Evolutionary conservation across 2,888 invertebrate genomes (phyloP).

Genomic region (Andrena trimmerana): DNA sequence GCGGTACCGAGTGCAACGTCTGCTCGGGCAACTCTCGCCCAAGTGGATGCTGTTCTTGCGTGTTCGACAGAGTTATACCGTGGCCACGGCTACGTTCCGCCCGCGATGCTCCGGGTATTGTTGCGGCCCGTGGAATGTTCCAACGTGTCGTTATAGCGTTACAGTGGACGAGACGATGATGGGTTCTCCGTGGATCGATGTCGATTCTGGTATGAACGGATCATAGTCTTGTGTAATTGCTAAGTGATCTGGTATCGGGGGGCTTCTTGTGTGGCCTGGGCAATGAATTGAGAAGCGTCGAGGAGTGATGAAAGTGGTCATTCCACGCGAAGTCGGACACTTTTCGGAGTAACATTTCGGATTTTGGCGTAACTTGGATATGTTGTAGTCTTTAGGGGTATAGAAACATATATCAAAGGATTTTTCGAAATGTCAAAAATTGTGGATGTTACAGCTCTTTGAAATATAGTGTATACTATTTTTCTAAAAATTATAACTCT

Average conservation of each 20-base stretch:
- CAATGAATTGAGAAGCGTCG: too few species aligned
- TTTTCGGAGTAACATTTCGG: too few species aligned
- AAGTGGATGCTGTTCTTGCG: background rate
- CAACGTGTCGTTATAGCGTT: background rate
- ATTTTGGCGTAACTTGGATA: too few species aligned
- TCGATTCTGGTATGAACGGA: background rate
- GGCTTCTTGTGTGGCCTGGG: background rate
- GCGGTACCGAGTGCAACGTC: conserved; percentile 3
- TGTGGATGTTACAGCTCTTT: too few species aligned
- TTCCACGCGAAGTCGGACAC: too few species aligned
- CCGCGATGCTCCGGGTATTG: background rate
- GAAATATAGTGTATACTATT: too few species aligned
- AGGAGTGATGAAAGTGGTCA: too few species aligned
- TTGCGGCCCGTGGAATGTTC: background rate
- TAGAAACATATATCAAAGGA: too few species aligned
- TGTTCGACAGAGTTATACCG: background rate
- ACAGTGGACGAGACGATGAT: background rate
- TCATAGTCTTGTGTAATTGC: background rate
- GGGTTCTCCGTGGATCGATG: background rate
- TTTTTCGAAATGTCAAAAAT: too few species aligned
- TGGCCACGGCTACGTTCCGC: background rate
- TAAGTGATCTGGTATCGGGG: background rate
- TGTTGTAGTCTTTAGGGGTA: too few species aligned
- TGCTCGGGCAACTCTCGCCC: background rate
- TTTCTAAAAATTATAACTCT: too few species aligned